phyloP scores from a whole-genome alignment of 2,888 invertebrate species.

The Bembecia ichneumoniformis region DNA sequence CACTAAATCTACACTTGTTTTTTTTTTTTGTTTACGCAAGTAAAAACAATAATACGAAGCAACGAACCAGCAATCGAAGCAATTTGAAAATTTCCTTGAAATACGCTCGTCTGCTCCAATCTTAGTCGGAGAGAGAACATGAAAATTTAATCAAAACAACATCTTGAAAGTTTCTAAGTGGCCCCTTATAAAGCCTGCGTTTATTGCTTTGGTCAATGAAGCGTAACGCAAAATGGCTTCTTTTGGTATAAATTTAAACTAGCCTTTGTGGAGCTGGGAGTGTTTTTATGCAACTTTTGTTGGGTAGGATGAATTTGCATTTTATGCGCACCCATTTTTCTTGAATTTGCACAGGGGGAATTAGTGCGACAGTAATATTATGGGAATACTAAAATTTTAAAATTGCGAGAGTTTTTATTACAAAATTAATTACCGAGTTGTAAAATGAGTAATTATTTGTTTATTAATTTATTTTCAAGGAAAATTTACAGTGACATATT shows the following conservation, averaged over 20 bases:
- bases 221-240: constrained; percentile 21
- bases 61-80: not conserved
- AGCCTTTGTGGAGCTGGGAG: constrained; percentile 3
- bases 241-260: constrained; percentile 23
- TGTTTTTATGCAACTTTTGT: not conserved
- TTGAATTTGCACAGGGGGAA: not conserved
- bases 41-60: not conserved
- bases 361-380: not conserved
- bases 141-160: constrained; percentile 42
- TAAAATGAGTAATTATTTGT: too few species aligned
- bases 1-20: too few species aligned
- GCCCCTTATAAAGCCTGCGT: constrained; percentile 14
- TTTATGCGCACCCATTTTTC: not conserved
- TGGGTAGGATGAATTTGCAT: not conserved
- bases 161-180: constrained; percentile 20
- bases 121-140: constrained; percentile 12
- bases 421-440: too few species aligned
- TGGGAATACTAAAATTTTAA: too few species aligned
- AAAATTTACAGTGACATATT: too few species aligned
- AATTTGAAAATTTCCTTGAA: not conserved
- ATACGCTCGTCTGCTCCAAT: constrained; percentile 2
- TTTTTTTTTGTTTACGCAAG: not conserved
- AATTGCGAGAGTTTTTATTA: too few species aligned
- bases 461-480: too few species aligned
- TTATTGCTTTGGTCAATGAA: constrained; percentile 37